Percentiles rank a stretch among this genome's conserved stretches.
Conservation (phyloP, 2,888 invertebrate genomes). For the Helleia helle region DNA sequence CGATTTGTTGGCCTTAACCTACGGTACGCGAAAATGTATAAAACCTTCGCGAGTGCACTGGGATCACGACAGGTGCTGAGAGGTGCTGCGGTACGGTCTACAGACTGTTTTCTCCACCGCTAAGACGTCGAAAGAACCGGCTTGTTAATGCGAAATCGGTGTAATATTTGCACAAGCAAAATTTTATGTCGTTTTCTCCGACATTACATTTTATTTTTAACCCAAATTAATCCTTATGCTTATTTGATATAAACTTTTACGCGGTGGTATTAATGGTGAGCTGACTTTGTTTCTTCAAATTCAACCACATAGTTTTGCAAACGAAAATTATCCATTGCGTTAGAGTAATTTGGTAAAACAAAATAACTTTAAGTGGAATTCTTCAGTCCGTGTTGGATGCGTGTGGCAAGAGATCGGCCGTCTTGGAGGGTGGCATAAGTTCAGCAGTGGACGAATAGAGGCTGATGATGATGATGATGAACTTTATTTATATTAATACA, state of each 20-base stretch:
- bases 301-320: slow-evolving; percentile 6
- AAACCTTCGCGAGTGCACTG: not conserved
- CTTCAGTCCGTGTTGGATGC: too few species aligned
- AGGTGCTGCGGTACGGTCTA: slow-evolving; percentile 19
- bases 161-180: slow-evolving; percentile 58
- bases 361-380: slow-evolving; percentile 11
- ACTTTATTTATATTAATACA: slow-evolving; percentile 20
- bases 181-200: slow-evolving; percentile 43
- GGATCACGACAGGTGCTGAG: not conserved
- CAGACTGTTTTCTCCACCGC: slow-evolving; percentile 61
- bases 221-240: slow-evolving; percentile 10
- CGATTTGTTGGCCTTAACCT: slow-evolving; percentile 47
- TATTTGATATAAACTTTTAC: slow-evolving; percentile 14
- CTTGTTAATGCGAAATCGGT: slow-evolving; percentile 42
- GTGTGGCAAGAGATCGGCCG: too few species aligned
- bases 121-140: slow-evolving; percentile 50
- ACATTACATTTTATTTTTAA: not conserved
- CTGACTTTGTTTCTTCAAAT: slow-evolving; percentile 1
- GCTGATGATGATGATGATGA: too few species aligned
- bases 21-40: slow-evolving; percentile 14
- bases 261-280: not conserved
- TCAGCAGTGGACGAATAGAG: too few species aligned
- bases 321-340: slow-evolving; percentile 6
- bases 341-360: not conserved
- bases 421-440: too few species aligned